Conservation (phyloP, 2,113 vertebrate genomes). For the Dermatemys mawii region DNA sequence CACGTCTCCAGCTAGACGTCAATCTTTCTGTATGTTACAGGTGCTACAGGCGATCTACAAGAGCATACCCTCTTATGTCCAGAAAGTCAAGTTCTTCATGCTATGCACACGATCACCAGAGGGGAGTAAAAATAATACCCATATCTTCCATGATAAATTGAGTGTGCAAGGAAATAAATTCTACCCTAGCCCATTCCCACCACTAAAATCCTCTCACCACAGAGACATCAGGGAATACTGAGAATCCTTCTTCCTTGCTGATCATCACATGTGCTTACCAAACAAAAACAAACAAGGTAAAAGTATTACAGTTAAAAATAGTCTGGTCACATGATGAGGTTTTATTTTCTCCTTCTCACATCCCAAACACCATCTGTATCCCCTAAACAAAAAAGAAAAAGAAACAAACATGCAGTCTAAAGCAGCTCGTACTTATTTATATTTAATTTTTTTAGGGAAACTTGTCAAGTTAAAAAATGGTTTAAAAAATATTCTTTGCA, state of each 20-base stretch:
- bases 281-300: neutral
- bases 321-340: neutral
- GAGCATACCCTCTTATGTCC: neutral
- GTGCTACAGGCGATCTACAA: neutral
- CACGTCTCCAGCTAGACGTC: neutral
- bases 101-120: neutral
- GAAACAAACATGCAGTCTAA: neutral
- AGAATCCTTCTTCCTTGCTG: neutral
- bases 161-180: conserved; percentile 9
- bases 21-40: neutral
- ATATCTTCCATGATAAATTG: neutral
- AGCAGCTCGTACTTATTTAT: neutral
- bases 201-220: neutral
- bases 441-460: neutral
- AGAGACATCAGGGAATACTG: neutral
- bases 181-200: neutral
- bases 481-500: neutral
- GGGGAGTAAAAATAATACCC: conserved; percentile 33
- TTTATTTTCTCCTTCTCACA: neutral
- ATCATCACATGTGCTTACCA: neutral
- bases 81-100: neutral
- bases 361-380: neutral
- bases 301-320: neutral
- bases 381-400: neutral
- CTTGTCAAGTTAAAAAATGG: neutral